Percentiles rank a stretch among this genome's conserved stretches.
These are phyloP conservation scores for Columba livia DNA, from an alignment of 2,113 vertebrate species.

Conservation along the genomic window DNA sequence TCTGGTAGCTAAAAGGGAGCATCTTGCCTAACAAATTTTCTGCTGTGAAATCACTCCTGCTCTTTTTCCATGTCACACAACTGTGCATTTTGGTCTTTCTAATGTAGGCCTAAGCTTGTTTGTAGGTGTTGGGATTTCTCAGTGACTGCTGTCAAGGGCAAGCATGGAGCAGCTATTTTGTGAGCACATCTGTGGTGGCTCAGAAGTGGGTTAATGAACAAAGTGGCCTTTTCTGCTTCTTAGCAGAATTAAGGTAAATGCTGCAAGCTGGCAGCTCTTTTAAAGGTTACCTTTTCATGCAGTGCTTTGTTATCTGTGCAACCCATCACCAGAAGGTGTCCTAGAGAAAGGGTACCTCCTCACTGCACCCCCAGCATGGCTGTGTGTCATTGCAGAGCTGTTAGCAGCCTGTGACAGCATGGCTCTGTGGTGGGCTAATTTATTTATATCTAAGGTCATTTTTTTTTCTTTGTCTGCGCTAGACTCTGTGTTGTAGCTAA, in stretches of 20 bases:
- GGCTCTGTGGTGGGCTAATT: not conserved
- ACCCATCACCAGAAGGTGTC: not conserved
- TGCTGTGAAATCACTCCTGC: not conserved
- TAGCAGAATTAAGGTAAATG: not conserved
- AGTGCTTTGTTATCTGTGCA: not conserved
- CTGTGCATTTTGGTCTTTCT: not conserved
- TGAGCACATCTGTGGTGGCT: not conserved
- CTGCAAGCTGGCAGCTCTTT: not conserved
- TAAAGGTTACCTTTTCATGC: not conserved
- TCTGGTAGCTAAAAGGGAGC: not conserved
- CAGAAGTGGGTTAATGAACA: not conserved
- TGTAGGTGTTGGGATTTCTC: not conserved
- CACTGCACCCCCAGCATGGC: not conserved
- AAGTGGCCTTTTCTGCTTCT: not conserved
- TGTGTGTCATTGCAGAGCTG: not conserved
- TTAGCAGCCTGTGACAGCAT: not conserved
- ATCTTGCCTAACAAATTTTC: not conserved
- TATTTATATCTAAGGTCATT: not conserved
- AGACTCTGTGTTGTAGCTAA: not conserved
- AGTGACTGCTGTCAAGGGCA: not conserved
- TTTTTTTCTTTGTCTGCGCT: not conserved
- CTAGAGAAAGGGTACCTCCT: not conserved
- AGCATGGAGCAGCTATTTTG: not conserved
- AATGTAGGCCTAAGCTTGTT: not conserved
- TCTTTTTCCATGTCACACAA: rapidly evolving